Percentiles rank a stretch among this genome's conserved stretches.
Conservation (phyloP, 2,113 vertebrate genomes). For the Marcusenius ussheri region DNA sequence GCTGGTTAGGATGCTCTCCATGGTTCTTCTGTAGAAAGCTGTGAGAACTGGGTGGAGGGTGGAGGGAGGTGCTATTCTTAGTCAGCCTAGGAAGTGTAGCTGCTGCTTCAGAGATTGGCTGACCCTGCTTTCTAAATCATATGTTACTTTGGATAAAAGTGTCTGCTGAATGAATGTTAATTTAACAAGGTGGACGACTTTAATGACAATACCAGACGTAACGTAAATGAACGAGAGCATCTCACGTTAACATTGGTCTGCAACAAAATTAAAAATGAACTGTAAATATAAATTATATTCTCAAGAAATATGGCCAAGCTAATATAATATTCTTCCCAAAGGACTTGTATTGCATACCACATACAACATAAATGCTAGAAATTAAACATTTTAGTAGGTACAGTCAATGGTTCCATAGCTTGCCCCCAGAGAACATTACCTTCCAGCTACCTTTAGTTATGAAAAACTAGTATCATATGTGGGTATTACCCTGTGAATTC, state of each 20-base stretch:
- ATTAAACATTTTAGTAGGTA: neutral
- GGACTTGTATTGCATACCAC: neutral
- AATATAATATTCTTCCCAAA: neutral
- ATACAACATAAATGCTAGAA: neutral
- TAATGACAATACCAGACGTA: neutral
- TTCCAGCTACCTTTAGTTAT: neutral
- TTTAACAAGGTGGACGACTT: neutral
- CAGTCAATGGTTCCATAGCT: neutral
- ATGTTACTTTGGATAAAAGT: neutral
- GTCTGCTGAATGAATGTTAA: neutral
- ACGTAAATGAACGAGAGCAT: neutral
- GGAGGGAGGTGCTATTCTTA: neutral
- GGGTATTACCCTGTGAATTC: neutral
- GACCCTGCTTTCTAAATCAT: neutral
- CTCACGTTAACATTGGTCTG: neutral
- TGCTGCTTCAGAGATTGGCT: neutral
- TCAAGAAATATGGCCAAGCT: neutral
- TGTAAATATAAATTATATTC: neutral
- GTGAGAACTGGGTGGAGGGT: neutral
- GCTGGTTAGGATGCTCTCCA: neutral
- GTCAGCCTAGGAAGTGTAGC: neutral
- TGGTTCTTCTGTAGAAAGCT: neutral
- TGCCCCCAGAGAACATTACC: neutral
- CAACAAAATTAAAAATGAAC: neutral
- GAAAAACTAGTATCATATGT: neutral